These are phyloP conservation scores for Drosophila sechellia DNA, from an alignment of 1,140 invertebrate genomes.

Conservation along the genomic window DNA sequence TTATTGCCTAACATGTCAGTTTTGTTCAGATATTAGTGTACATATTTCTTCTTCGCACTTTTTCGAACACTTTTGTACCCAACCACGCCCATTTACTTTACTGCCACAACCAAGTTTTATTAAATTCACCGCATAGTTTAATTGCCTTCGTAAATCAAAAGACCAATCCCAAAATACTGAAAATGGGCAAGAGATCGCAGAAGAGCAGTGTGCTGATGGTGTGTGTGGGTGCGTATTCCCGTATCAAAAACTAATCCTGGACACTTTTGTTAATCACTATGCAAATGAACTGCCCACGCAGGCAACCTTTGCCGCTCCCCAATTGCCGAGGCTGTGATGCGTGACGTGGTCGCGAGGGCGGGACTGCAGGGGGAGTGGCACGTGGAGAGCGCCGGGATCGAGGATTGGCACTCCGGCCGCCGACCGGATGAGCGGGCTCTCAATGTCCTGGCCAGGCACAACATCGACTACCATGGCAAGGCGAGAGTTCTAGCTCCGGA, in stretches of 20 bases:
- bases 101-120: too few relatives aligned
- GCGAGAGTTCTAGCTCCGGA: constrained; percentile 89
- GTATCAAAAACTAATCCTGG: constrained; percentile 1
- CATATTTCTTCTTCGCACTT: background rate
- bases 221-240: constrained; percentile 84
- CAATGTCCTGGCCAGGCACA: constrained; percentile 89
- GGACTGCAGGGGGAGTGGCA: constrained; percentile 89
- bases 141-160: background rate
- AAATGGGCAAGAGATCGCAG: constrained; percentile 18
- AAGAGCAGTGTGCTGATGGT: constrained; percentile 83
- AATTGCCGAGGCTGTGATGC: constrained; percentile 96
- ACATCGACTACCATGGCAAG: constrained; percentile 89
- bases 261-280: constrained; percentile 20
- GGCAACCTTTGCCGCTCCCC: constrained; percentile 97
- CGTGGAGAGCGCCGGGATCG: constrained; percentile 94
- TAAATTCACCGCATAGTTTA: constrained; percentile 1
- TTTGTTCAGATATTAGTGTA: background rate
- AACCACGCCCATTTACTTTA: background rate
- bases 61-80: constrained; percentile 24
- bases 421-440: constrained; percentile 90
- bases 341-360: constrained; percentile 89
- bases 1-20: constrained; percentile 3
- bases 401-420: constrained; percentile 92
- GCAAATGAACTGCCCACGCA: constrained; percentile 53
- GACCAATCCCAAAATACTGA: constrained; percentile 12